Percentiles rank a stretch among this genome's conserved stretches.
Conservation (phyloP, 2,888 invertebrate genomes). For the Ethmia dodecea region DNA sequence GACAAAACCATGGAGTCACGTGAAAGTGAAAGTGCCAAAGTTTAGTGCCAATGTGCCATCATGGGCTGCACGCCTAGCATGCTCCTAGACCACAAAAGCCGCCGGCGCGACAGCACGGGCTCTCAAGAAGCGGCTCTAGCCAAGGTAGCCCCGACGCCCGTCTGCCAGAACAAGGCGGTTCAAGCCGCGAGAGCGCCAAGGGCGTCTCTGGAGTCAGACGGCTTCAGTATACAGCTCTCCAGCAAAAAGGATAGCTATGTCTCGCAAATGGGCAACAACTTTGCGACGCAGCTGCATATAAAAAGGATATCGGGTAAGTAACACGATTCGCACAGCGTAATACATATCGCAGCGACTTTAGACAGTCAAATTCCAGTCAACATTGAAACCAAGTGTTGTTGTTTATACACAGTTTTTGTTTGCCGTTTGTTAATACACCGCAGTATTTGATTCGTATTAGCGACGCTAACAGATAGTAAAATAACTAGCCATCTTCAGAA, state of each 20-base stretch:
- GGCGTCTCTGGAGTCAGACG: constrained; percentile 69
- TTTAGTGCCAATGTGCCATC: constrained; percentile 56
- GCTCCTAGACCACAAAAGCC: constrained; percentile 78
- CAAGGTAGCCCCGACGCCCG: constrained; percentile 59
- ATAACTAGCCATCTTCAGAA: too few relatives aligned
- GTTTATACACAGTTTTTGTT: too few relatives aligned
- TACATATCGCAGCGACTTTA: too few relatives aligned
- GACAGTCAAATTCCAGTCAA: too few relatives aligned
- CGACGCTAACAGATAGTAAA: too few relatives aligned
- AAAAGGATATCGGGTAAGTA: constrained; percentile 73
- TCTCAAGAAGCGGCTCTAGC: constrained; percentile 70
- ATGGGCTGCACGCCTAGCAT: constrained; percentile 83
- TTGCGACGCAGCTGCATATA: constrained; percentile 71
- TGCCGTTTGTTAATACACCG: too few relatives aligned
- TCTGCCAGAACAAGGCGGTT: constrained; percentile 62
- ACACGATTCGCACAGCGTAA: too few relatives aligned
- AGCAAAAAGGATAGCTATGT: constrained; percentile 75
- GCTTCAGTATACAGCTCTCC: constrained; percentile 69
- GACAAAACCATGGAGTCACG: constrained; percentile 40
- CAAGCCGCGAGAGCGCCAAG: constrained; percentile 66
- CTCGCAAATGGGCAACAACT: constrained; percentile 73
- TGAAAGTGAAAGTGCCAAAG: constrained; percentile 60
- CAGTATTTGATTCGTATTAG: too few relatives aligned
- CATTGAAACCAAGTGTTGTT: too few relatives aligned
- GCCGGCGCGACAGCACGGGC: constrained; percentile 73